Evolutionary conservation across 2,113 vertebrate species (phyloP), one percentile per base, ranked within the genome.

Genomic region (Notothenia rossii): DNA sequence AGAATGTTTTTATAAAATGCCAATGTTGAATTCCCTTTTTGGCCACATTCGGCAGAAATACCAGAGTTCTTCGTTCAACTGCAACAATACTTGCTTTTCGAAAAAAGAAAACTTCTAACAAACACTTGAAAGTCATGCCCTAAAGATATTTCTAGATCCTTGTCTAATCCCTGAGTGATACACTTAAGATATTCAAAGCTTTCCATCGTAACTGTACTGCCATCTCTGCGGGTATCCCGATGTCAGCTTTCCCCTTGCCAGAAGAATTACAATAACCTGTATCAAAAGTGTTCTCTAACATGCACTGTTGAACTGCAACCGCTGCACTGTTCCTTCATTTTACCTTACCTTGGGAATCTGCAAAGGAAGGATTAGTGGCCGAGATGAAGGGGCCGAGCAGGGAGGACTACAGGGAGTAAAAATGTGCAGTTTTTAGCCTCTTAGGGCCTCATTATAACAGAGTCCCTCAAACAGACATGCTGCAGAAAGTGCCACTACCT

Each of bases 401-500:
- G 29, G 29, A 75, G 40, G 72, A 73, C 84, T 60, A 70, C 69
- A 40, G 82, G 82, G 85, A 90, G 66, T 78, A 54, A 5, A 58
- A 82, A 86, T 80, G 77, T 83, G 86, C 63, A 15, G 62, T 77
- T 64, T 60, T 58, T 62, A 89, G 49, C 83, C 86, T 86, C 82
- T n/a, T 15, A 1, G 76, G 86, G 74, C 75, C 86, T 89, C 85
- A 92, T 92, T 92, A 91, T 81, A 81, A 72, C 55, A 81, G 25
- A 81, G 66, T 58, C 72, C 36, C 36, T 33, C 48, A 66, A 67
- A 75, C 77, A 81, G 59, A 72, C 54, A 40, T 22, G 43, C 53
- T 56, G 51, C 17, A 61, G 51, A 72, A 77, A 68, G 56, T 53
- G 68, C 50, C n/a, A n/a, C 49, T 67, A 29, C 50, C 7, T 81